Percentiles rank a stretch among this genome's conserved stretches.
phyloP scores from a whole-genome alignment of 2,797 vertebrate genomes.

The Galaxias olidus region DNA sequence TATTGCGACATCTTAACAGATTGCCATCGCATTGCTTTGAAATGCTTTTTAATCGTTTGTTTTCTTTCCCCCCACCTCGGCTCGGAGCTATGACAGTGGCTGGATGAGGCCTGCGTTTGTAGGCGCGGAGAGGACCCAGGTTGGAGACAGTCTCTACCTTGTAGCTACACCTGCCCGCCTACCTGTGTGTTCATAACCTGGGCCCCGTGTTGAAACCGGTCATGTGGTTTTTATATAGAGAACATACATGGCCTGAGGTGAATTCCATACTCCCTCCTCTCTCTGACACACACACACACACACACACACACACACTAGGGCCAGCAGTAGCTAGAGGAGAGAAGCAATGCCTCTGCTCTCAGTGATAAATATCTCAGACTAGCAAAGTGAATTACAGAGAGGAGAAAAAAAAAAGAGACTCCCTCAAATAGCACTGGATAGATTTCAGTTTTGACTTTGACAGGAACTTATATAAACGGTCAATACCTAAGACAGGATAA shows the following conservation, averaged over 20 bases:
- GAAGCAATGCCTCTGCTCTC: conserved; percentile 64
- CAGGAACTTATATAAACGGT: conserved; percentile 65
- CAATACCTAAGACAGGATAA: conserved; percentile 60
- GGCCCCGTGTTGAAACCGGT: conserved; percentile 67
- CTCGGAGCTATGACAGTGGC: too few relatives aligned
- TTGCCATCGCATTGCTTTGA: too few relatives aligned
- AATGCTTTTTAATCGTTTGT: too few relatives aligned
- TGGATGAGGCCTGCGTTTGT: too few relatives aligned
- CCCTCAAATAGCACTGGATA: conserved; percentile 55
- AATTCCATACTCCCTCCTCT: conserved; percentile 36
- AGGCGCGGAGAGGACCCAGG: too few relatives aligned
- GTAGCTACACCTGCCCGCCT: conserved; percentile 49
- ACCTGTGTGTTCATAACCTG: conserved; percentile 57
- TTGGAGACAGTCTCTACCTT: conserved; percentile 38
- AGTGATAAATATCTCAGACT: conserved; percentile 32
- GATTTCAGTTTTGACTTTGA: conserved; percentile 66
- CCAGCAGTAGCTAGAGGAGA: conserved; percentile 67
- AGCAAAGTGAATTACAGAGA: conserved; percentile 71
- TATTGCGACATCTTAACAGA: too few relatives aligned
- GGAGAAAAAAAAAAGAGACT: conserved; percentile 66
- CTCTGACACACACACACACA: conserved; percentile 52
- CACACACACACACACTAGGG: too few relatives aligned
- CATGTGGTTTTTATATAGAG: conserved; percentile 55
- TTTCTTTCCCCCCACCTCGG: too few relatives aligned
- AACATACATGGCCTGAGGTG: conserved; percentile 54